Base-by-base conservation (phyloP, 2,888 invertebrate species). In the Hirtodrosophila alboralis region DNA sequence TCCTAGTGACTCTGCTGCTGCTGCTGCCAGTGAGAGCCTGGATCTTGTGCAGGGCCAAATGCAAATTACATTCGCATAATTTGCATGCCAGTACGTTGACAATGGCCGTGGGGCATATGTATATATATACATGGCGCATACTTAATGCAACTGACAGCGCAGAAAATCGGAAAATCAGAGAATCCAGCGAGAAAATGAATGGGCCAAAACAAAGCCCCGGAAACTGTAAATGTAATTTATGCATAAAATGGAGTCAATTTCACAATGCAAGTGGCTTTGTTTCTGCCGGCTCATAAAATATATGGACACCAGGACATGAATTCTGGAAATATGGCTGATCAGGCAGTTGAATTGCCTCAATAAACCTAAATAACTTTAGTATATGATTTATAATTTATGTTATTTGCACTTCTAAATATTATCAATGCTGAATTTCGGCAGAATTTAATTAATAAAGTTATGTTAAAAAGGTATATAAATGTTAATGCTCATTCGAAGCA, bases 101-200 rank as follows among this genome's bases (percentile, higher is more conserved):
- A 66, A 36, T 41, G 41, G 48, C 30, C 45, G 12, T 9, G 31
- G 27, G 36, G 52, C 47, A 61, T n/a, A n/a, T n/a, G n/a, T n/a
- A n/a, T n/a, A n/a, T n/a, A n/a, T n/a, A n/a, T 13, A 28, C 59
- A 53, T 38, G 60, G 59, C 63, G 67, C 28, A 74, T 84, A 80
- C 81, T 59, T 84, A 78, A 71, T 83, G 60, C 60, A 75, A 65
- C 76, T 71, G 60, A 63, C 84, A 83, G 67, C 16, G 75, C 72
- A 49, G 56, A 71, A 83, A 78, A 79, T 79, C 79, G 72, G 64
- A 68, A 79, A 67, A 64, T 44, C 49, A 10, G 10, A 13, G 41
- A 52, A 49, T 49, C 31, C 23, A 14, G 21, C 38, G 75, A 54
- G 31, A 45, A 57, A 34, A 47, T 31, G 49, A 54, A 61, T 36